Evolutionary conservation across 2,113 vertebrate genomes (phyloP).

Genomic region (Delphinus delphis): DNA sequence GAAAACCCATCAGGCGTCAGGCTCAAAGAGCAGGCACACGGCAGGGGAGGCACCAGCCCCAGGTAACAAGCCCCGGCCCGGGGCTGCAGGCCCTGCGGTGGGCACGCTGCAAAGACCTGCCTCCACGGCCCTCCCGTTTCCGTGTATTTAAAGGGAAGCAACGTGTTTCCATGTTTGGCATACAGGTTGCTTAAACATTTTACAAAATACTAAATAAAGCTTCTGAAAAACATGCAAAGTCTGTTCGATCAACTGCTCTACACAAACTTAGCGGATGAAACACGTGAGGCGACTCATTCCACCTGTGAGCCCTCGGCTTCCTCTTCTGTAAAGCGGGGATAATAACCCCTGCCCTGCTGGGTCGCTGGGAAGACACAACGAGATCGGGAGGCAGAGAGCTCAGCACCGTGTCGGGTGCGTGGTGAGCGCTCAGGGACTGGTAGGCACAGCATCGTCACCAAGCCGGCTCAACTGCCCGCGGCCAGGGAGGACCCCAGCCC

Average conservation of each 20-base stretch:
- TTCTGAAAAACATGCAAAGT: background rate
- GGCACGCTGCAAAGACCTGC: rapidly evolving
- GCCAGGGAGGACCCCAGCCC: background rate
- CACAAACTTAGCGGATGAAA: background rate
- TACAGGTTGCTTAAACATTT: background rate
- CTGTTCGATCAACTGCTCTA: background rate
- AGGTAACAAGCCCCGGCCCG: rapidly evolving
- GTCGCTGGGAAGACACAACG: rapidly evolving
- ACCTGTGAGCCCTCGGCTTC: rapidly evolving
- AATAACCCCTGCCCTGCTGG: rapidly evolving
- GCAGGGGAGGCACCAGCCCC: background rate
- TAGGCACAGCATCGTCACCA: rapidly evolving
- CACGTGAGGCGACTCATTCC: rapidly evolving
- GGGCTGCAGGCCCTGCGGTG: rapidly evolving
- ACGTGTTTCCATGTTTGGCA: background rate
- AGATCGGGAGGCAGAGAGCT: background rate
- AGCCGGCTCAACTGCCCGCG: rapidly evolving
- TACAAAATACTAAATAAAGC: background rate
- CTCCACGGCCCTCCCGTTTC: rapidly evolving
- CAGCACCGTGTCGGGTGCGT: rapidly evolving
- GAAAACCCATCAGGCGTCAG: rapidly evolving
- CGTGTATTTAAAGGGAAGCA: background rate
- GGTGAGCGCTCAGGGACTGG: rapidly evolving
- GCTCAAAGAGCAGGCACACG: rapidly evolving
- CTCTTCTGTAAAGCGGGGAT: background rate